Conservation (phyloP, 2,113 vertebrate genomes). For the Sebastes fasciatus region DNA sequence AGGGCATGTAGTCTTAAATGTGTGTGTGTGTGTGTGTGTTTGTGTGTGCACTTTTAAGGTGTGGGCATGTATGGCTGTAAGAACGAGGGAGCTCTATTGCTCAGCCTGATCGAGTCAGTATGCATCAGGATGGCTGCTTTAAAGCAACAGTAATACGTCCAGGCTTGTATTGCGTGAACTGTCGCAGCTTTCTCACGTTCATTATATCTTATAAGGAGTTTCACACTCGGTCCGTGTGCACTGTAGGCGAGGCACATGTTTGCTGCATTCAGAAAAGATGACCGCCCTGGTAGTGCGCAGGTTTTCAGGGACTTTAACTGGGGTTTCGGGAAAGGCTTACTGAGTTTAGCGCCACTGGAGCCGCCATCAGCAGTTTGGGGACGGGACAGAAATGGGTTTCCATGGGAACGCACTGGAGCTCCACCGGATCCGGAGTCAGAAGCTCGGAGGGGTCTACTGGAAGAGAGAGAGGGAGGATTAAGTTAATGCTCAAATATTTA, state of each 20-base stretch:
- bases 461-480: conserved; percentile 35
- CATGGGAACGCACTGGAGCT: conserved; percentile 89
- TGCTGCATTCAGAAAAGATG: conserved; percentile 75
- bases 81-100: conserved; percentile 74
- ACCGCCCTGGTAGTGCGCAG: conserved; percentile 41
- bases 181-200: conserved; percentile 53
- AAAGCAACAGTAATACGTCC: conserved; percentile 74
- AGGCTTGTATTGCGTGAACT: conserved; percentile 79
- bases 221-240: conserved; percentile 70
- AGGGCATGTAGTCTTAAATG: conserved; percentile 62
- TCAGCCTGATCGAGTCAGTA: conserved; percentile 70
- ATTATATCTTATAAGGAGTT: conserved; percentile 43
- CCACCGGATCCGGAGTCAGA: conserved; percentile 89
- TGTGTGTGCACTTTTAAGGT: conserved; percentile 71
- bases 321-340: conserved; percentile 92
- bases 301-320: conserved; percentile 84
- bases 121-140: conserved; percentile 77
- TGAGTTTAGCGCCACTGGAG: conserved; percentile 90
- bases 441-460: conserved; percentile 91
- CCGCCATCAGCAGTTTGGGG: conserved; percentile 84
- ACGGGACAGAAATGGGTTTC: conserved; percentile 91
- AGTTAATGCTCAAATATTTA: background rate
- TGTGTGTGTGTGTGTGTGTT: conserved; percentile 46
- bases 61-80: conserved; percentile 83
- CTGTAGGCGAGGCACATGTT: conserved; percentile 83